A percentile compares a stretch with the other conserved stretches of the same genome.
These are phyloP conservation scores for Hyperoplus lanceolatus DNA, from an alignment of 2,797 vertebrate species.

Conservation along the genomic window DNA sequence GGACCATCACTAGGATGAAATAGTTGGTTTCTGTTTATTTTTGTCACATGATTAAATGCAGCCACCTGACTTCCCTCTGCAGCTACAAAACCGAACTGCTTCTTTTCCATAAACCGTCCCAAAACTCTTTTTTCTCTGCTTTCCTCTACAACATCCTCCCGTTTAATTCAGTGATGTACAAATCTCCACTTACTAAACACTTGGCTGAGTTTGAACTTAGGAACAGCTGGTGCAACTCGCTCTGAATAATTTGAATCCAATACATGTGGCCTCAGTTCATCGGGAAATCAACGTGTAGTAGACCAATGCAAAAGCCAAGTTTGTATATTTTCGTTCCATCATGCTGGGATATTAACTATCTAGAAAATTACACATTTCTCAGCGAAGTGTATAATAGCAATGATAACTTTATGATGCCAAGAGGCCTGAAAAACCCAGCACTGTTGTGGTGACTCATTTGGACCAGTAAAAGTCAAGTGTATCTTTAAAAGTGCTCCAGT, in stretches of 20 bases:
- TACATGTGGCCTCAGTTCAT: conserved; percentile 2
- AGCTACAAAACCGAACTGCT: too few relatives aligned
- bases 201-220: background rate
- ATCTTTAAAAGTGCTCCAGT: conserved; percentile 13
- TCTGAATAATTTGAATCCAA: background rate
- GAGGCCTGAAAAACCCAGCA: conserved; percentile 35
- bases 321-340: conserved; percentile 20
- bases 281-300: conserved; percentile 3
- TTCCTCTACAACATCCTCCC: too few relatives aligned
- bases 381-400: conserved; percentile 9
- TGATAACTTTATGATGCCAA: conserved; percentile 39
- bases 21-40: too few relatives aligned
- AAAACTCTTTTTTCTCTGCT: too few relatives aligned
- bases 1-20: too few relatives aligned
- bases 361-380: conserved; percentile 18
- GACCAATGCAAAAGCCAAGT: conserved; percentile 1
- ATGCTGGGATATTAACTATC: conserved; percentile 18
- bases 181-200: background rate
- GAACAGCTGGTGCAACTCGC: background rate
- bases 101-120: too few relatives aligned
- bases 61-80: too few relatives aligned
- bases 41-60: too few relatives aligned
- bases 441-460: conserved; percentile 14
- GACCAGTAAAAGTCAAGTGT: conserved; percentile 20
- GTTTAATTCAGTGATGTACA: background rate